These are phyloP conservation scores for Nebria brevicollis DNA, from an alignment of 2,888 invertebrate genomes.

Conservation along the genomic window DNA sequence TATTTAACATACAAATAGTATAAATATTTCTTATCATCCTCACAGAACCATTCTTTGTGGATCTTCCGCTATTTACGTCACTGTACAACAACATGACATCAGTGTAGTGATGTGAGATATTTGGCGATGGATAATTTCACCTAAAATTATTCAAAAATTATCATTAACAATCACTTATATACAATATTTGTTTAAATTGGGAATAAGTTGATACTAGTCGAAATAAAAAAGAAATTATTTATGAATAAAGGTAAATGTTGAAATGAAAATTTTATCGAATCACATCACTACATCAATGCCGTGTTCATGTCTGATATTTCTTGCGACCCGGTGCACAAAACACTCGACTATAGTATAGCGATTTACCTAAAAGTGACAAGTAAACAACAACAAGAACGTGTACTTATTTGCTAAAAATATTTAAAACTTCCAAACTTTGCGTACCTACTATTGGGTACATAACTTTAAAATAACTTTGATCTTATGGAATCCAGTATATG, in stretches of 20 bases:
- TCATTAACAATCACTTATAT: neutral
- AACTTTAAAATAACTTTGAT: no score
- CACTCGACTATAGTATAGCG: neutral
- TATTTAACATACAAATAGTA: neutral
- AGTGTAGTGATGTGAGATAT: neutral
- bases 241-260: neutral
- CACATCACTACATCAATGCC: slow-evolving; percentile 1
- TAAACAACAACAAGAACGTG: neutral
- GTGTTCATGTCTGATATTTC: neutral
- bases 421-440: no score
- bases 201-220: neutral
- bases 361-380: neutral
- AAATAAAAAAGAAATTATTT: neutral
- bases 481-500: no score
- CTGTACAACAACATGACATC: slow-evolving; percentile 51
- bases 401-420: neutral
- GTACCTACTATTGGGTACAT: no score
- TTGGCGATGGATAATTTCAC: neutral
- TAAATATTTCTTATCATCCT: slow-evolving; percentile 33
- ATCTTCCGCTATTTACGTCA: slow-evolving; percentile 57
- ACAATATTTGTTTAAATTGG: neutral
- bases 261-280: neutral
- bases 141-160: neutral
- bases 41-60: slow-evolving; percentile 42
- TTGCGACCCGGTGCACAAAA: neutral